Conservation (phyloP, 2,797 vertebrate species). For the Pseudochirops cupreus region DNA sequence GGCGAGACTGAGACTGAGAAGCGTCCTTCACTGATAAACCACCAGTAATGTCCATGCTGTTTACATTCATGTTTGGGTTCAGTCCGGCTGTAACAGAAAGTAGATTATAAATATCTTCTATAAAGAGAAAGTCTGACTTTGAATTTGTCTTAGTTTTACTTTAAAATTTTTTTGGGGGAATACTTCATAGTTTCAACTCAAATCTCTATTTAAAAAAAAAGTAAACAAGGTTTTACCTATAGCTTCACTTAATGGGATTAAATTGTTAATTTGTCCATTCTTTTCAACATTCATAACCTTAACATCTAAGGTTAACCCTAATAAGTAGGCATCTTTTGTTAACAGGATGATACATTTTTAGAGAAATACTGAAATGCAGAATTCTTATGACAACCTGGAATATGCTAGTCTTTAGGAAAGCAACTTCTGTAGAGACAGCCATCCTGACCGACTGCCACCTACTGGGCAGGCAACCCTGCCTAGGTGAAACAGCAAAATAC, state of each 20-base stretch:
- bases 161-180: background rate
- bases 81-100: constrained; percentile 90
- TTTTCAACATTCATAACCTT: background rate
- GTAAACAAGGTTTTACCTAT: background rate
- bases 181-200: background rate
- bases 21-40: constrained; percentile 96
- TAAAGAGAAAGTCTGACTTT: background rate
- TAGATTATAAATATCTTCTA: background rate
- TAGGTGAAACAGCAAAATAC: background rate
- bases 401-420: background rate
- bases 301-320: background rate
- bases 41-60: constrained; percentile 95
- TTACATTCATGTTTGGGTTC: constrained; percentile 98
- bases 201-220: background rate
- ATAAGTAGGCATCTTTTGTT: background rate
- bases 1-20: constrained; percentile 97
- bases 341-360: background rate
- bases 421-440: background rate
- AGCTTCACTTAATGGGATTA: background rate
- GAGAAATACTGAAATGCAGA: background rate
- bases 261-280: background rate
- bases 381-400: background rate
- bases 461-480: background rate
- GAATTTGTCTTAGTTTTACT: background rate
- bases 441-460: background rate